phyloP scores from a whole-genome alignment of 2,113 vertebrate species.

The Alectura lathami region DNA sequence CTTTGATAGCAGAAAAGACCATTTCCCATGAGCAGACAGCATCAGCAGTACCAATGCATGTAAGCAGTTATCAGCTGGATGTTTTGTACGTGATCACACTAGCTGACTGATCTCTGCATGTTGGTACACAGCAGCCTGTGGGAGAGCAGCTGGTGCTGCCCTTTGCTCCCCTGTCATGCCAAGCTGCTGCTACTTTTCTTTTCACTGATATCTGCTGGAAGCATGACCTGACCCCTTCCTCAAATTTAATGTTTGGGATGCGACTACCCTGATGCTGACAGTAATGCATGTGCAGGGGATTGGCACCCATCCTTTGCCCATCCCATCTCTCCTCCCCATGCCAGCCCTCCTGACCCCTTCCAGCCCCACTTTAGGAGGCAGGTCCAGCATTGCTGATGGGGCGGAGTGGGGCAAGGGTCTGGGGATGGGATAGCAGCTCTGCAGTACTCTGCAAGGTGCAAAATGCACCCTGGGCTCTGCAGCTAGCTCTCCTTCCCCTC shows the following conservation, averaged over 20 bases:
- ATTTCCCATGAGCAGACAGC: not conserved
- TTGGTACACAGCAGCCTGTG: not conserved
- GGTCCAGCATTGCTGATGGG: accelerated
- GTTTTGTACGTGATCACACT: too few species aligned
- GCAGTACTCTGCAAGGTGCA: not conserved
- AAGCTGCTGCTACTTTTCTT: not conserved
- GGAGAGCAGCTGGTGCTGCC: not conserved
- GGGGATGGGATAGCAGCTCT: not conserved
- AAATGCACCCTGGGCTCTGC: not conserved
- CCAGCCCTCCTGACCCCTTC: not conserved
- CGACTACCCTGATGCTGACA: not conserved
- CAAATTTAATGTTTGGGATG: not conserved
- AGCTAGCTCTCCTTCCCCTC: not conserved
- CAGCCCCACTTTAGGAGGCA: not conserved
- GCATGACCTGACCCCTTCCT: not conserved
- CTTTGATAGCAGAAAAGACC: not conserved
- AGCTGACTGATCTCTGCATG: not conserved
- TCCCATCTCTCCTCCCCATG: not conserved
- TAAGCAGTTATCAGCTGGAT: too few species aligned
- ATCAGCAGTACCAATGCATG: not conserved
- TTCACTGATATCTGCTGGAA: not conserved
- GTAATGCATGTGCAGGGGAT: not conserved
- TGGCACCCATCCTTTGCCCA: not conserved
- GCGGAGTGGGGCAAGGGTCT: not conserved
- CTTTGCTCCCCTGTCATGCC: not conserved